phyloP scores from a whole-genome alignment of 1,140 invertebrate species.

The Camponotus pennsylvanicus region DNA sequence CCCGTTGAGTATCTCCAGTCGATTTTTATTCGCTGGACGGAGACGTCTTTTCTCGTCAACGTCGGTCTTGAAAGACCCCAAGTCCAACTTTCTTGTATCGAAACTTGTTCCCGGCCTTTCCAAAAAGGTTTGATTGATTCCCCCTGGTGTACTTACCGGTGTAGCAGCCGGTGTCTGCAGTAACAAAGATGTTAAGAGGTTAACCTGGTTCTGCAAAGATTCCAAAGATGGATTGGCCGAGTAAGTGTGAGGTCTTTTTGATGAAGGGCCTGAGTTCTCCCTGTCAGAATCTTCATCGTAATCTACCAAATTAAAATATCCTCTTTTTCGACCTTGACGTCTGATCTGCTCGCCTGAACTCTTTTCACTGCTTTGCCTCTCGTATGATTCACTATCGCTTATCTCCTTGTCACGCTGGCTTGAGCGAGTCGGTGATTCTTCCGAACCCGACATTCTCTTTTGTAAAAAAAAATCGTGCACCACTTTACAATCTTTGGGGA shows the following conservation, averaged over 20 bases:
- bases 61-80: neutral
- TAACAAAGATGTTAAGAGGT: neutral
- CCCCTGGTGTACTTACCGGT: neutral
- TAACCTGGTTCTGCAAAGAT: neutral
- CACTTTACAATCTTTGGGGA: too few species aligned
- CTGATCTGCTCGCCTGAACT: neutral
- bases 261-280: neutral
- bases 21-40: neutral
- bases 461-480: neutral
- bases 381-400: neutral
- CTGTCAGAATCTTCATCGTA: neutral
- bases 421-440: neutral
- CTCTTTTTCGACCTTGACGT: neutral
- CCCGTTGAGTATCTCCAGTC: neutral
- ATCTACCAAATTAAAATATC: neutral
- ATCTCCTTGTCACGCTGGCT: neutral
- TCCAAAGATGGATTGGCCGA: neutral
- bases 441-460: neutral
- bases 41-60: neutral
- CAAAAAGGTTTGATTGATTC: neutral
- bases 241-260: neutral
- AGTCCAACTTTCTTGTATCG: neutral
- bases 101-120: neutral
- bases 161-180: neutral
- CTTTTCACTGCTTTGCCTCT: neutral